Percentiles rank a stretch among this genome's conserved stretches.
Evolutionary conservation across 1,140 invertebrate genomes (phyloP).

Genomic region (Cotesia chilonis): DNA sequence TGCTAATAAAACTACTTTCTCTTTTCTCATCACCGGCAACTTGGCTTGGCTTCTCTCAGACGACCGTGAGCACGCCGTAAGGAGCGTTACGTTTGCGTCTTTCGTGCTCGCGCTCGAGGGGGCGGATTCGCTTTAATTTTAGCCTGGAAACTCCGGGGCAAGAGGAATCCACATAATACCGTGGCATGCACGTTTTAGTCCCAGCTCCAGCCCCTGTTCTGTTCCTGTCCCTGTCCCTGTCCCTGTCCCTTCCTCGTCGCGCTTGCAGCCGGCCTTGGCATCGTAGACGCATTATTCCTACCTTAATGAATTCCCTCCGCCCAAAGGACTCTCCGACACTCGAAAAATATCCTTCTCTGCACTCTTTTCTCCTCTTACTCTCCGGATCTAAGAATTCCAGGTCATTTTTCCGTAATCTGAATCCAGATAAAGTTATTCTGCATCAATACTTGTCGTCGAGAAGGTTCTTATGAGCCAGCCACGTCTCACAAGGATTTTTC

Average conservation of each 20-base stretch:
- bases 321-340: slow-evolving; percentile 25
- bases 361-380: slow-evolving; percentile 14
- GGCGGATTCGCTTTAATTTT: slow-evolving; percentile 62
- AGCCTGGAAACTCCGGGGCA: slow-evolving; percentile 40
- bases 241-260: slow-evolving; percentile 15
- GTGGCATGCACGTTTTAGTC: slow-evolving; percentile 52
- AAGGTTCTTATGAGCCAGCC: background rate
- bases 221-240: too few relatives aligned
- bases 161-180: slow-evolving; percentile 45
- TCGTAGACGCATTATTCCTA: slow-evolving; percentile 66
- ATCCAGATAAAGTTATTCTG: slow-evolving; percentile 11
- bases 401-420: slow-evolving; percentile 16
- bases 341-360: slow-evolving; percentile 19
- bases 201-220: slow-evolving; percentile 44
- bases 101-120: slow-evolving; percentile 40
- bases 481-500: slow-evolving; percentile 14
- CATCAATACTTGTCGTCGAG: slow-evolving; percentile 7
- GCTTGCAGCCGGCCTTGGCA: slow-evolving; percentile 57
- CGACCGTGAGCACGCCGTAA: background rate
- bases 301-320: slow-evolving; percentile 63
- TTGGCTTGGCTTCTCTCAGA: background rate
- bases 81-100: slow-evolving; percentile 25
- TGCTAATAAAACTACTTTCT: too few relatives aligned
- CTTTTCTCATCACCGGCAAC: too few relatives aligned
- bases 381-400: too few relatives aligned